Percentiles rank a stretch among this genome's conserved stretches.
Evolutionary conservation across 2,888 invertebrate genomes (phyloP).

Genomic region (Andrena marginata): DNA sequence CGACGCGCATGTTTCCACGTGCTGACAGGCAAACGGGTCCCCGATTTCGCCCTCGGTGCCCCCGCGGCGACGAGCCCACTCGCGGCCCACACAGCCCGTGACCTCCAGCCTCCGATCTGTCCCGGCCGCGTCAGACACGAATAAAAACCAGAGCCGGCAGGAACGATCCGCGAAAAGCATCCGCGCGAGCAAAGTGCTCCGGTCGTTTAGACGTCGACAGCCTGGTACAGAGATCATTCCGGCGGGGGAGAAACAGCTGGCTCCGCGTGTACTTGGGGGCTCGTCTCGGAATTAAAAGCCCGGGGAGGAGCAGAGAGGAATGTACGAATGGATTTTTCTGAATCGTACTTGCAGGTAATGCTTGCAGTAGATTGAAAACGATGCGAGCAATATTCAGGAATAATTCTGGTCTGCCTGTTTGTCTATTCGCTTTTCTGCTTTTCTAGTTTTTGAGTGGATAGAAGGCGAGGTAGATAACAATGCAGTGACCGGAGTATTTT

Average conservation of each 20-base stretch:
- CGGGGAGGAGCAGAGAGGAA: background rate
- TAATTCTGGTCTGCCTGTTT: too few species aligned
- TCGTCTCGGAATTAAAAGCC: slow-evolving; percentile 5
- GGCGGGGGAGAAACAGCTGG: slow-evolving; percentile 15
- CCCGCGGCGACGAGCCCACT: slow-evolving; percentile 10
- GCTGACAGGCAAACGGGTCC: slow-evolving; percentile 67
- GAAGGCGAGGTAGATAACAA: too few species aligned
- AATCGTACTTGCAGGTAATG: too few species aligned
- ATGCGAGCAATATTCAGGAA: too few species aligned
- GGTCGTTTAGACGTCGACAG: slow-evolving; percentile 61
- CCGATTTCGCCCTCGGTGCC: slow-evolving; percentile 37
- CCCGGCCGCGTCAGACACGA: slow-evolving; percentile 11
- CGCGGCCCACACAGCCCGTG: slow-evolving; percentile 32
- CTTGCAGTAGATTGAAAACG: too few species aligned
- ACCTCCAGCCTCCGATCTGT: slow-evolving; percentile 27
- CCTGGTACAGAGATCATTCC: slow-evolving; percentile 35
- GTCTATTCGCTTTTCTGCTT: too few species aligned
- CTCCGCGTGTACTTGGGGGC: slow-evolving; percentile 5
- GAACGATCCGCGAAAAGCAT: slow-evolving; percentile 56
- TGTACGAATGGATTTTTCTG: background rate
- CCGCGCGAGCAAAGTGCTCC: slow-evolving; percentile 55
- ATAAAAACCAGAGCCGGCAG: slow-evolving; percentile 31
- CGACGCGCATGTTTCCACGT: slow-evolving; percentile 56
- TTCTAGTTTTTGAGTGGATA: too few species aligned
- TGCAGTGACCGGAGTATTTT: too few species aligned